Evolutionary conservation across 1,140 invertebrate species (phyloP).

Genomic region (Drosophila micromelanica): DNA sequence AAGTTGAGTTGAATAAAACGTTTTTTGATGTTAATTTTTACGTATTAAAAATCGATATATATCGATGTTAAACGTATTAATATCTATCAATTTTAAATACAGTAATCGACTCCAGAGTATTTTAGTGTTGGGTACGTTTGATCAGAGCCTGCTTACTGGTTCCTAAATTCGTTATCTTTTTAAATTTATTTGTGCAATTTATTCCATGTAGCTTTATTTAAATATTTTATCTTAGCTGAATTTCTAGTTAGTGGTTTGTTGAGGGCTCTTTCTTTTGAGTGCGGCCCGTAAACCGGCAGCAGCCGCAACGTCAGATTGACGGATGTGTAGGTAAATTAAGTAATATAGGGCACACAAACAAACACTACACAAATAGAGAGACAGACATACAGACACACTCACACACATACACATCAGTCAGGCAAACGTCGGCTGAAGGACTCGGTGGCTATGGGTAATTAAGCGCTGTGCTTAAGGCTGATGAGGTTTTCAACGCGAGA

Average conservation of each 20-base stretch:
- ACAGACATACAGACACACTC: neutral
- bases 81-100: too few species aligned
- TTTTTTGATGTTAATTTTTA: too few species aligned
- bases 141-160: too few species aligned
- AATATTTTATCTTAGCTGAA: neutral
- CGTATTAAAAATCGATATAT: too few species aligned
- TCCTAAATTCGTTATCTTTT: neutral
- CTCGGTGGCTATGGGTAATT: conserved; percentile 57
- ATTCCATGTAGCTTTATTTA: neutral
- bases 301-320: conserved; percentile 39
- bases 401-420: conserved; percentile 4
- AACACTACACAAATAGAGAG: neutral
- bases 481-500: conserved; percentile 77
- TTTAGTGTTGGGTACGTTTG: too few species aligned
- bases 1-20: too few species aligned
- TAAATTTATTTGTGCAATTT: conserved; percentile 16
- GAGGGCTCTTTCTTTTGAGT: conserved; percentile 23
- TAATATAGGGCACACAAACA: conserved; percentile 36
- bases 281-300: conserved; percentile 42
- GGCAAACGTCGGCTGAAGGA: conserved; percentile 28
- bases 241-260: conserved; percentile 27
- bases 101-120: too few species aligned
- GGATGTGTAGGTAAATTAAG: conserved; percentile 57
- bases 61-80: too few species aligned
- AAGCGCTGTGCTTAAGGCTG: conserved; percentile 72